Base-by-base conservation (phyloP, 2,797 vertebrate genomes). In the Micrastur ruficollis region DNA sequence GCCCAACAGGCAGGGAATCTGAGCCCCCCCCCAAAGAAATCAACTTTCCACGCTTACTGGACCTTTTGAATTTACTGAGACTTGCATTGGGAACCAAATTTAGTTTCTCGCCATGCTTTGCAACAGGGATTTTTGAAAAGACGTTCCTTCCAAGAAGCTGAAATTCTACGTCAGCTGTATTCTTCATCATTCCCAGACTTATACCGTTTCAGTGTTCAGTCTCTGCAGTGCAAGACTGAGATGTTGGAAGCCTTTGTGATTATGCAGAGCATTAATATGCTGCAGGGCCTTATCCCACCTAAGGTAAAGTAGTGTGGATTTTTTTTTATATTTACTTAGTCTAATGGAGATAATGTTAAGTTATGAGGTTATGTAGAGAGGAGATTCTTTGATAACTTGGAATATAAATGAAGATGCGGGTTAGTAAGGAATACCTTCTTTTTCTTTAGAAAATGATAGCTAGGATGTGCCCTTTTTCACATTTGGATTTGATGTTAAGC, bases 161-260 rank as follows among this genome's bases (percentile, higher is more conserved):
- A 98, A 62, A 93, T 98, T 83, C 98, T 99, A 29, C 98, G 98
- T 61, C 98, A 97, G 19, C 97, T 99, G 42, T 99, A 99, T 92
- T 97, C 98, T 1, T 95, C 97, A 7, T 99, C 98, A 2, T 99
- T 99, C 94, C 97, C 98, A 4, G 98, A 99, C n/a, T 97, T 99
- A 58, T 98, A 99, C 62, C 94, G 82, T 86, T 99, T 99, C 97
- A 98, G 98, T 46, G 40, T 98, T 72, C 99, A 99, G 96, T 98
- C 98, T 53, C 95, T 99, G 56, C 98, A 99, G 66, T 98, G 97
- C 88, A 99, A 99, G 97, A 99, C 98, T 95, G 99, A 99, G 85
- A 97, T 99, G 98, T 53, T 99, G 23, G 99, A 99, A 96, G 99
- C 99, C 83, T 99, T 99, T 96, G 98, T 99, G 80, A 98, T 99